Evolutionary conservation across 2,888 invertebrate genomes (phyloP), one percentile per base, ranked within the genome.

Genomic region (Lithophane socia): DNA sequence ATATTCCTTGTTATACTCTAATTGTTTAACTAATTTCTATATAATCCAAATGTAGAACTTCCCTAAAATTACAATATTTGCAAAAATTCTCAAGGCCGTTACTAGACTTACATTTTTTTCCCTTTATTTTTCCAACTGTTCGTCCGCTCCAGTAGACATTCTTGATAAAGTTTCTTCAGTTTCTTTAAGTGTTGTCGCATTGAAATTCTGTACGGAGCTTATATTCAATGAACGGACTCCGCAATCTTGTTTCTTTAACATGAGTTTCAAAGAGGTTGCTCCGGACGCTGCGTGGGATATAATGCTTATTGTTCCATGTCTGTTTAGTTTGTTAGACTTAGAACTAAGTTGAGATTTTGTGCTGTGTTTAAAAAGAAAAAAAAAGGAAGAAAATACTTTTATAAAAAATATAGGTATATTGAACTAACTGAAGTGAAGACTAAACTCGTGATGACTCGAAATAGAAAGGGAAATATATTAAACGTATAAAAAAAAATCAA

Each of bases 91-190:
- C n/a, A n/a, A n/a, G n/a, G n/a, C n/a, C n/a, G n/a, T n/a, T n/a
- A n/a, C n/a, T n/a, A 73, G 83, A 83, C 72, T 83, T 68, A 77
- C 68, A 84, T 83, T 84, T 79, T 83, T 85, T 87, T 85, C 47
- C 58, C 24, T 69, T 87, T 78, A 83, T 78, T 76, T 79, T 78
- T 79, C 64, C 72, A 75, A 81, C 66, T 73, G 69, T 68, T 78
- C 60, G 44, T 73, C 56, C 73, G 73, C 76, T 79, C 12, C 74
- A 80, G 73, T 77, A 80, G 80, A 79, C 77, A 86, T 79, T 88
- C 81, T 82, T 81, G 79, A 82, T 89, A 82, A 89, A 90, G 81
- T 82, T 82, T 79, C 80, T 71, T 85, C 85, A 85, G 82, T 84
- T 81, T 86, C 61, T 87, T 75, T 64, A 83, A 86, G 84, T 84